phyloP scores from a whole-genome alignment of 1,140 invertebrate genomes.

The Phthorimaea operculella region DNA sequence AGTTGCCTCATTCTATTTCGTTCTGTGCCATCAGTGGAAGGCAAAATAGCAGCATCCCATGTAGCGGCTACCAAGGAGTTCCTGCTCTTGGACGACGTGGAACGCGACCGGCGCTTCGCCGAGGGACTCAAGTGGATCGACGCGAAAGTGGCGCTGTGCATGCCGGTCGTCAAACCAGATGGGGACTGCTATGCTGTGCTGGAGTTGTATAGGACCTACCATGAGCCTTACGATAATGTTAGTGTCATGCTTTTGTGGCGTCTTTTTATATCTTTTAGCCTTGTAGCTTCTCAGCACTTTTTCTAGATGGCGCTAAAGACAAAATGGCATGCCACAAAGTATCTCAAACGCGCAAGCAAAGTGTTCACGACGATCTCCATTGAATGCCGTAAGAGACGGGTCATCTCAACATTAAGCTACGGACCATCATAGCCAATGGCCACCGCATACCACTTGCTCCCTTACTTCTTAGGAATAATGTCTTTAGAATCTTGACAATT shows the following conservation, averaged over 20 bases:
- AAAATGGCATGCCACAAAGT: no score
- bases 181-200: constrained; percentile 67
- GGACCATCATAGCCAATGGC: no score
- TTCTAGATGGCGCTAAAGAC: no score
- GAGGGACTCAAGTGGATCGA: constrained; percentile 61
- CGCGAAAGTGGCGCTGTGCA: constrained; percentile 66
- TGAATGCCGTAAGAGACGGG: no score
- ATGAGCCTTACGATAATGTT: constrained; percentile 37
- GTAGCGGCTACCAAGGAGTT: constrained; percentile 66
- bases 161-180: constrained; percentile 67
- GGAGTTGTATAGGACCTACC: constrained; percentile 59
- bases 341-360: no score
- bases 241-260: not conserved
- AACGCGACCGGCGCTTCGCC: constrained; percentile 62
- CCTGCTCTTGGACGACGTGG: constrained; percentile 63
- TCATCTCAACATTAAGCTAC: no score
- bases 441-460: no score
- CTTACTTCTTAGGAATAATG: no score
- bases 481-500: not conserved
- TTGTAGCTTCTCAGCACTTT: no score
- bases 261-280: no score
- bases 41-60: constrained; percentile 64
- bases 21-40: constrained; percentile 35
- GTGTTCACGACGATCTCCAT: no score
- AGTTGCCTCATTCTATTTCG: no score